Percentiles rank a stretch among this genome's conserved stretches.
These are phyloP conservation scores for Girardinus metallicus DNA, from an alignment of 2,797 vertebrate genomes.

Conservation along the genomic window DNA sequence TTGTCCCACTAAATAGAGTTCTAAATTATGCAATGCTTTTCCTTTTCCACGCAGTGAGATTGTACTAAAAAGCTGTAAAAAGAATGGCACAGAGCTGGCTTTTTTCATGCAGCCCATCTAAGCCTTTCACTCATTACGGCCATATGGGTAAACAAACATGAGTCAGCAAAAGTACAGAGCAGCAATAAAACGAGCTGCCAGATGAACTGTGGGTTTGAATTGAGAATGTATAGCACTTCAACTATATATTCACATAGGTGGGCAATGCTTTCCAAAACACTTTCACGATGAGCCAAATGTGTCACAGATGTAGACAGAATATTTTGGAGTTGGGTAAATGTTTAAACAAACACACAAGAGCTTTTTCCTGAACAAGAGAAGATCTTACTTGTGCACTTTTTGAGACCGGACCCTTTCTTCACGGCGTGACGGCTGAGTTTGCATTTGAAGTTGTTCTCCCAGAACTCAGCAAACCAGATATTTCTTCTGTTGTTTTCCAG, in stretches of 20 bases:
- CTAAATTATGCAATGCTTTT: constrained; percentile 42
- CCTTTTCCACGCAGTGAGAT: constrained; percentile 32
- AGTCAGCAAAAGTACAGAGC: constrained; percentile 66
- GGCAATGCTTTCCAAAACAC: constrained; percentile 50
- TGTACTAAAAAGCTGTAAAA: constrained; percentile 38
- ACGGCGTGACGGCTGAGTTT: constrained; percentile 95
- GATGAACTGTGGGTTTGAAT: constrained; percentile 51
- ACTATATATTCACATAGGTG: constrained; percentile 44
- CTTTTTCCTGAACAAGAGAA: constrained; percentile 41
- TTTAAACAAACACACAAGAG: constrained; percentile 42
- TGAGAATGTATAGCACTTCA: constrained; percentile 30
- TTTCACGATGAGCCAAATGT: constrained; percentile 46
- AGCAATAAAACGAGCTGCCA: constrained; percentile 40
- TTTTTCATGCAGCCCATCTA: constrained; percentile 38
- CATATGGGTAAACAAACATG: constrained; percentile 40
- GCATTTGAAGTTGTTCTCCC: constrained; percentile 99
- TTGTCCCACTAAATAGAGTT: constrained; percentile 10
- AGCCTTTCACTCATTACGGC: constrained; percentile 46
- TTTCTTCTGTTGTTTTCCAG: constrained; percentile 98
- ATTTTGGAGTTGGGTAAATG: constrained; percentile 42
- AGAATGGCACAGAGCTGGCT: constrained; percentile 45
- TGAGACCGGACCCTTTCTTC: constrained; percentile 93
- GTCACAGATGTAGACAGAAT: constrained; percentile 39
- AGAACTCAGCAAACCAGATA: constrained; percentile 99
- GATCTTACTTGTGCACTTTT: constrained; percentile 98